Percentiles rank a stretch among this genome's conserved stretches.
These are phyloP conservation scores for Calliopum simillimum DNA, from an alignment of 2,888 invertebrate genomes.

Conservation along the genomic window DNA sequence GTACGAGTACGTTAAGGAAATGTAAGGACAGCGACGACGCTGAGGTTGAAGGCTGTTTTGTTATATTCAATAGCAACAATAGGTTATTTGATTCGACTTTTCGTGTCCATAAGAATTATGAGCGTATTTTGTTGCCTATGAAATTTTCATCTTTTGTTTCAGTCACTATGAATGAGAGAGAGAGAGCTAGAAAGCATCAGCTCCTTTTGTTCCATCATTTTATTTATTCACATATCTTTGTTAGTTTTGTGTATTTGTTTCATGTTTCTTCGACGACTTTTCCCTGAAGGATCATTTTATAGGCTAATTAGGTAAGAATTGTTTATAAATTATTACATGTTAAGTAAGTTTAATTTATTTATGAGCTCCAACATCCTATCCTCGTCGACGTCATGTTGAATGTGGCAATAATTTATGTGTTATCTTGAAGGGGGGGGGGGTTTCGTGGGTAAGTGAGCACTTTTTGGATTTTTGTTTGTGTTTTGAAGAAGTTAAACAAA, in stretches of 20 bases:
- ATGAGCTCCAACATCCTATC: conserved; percentile 36
- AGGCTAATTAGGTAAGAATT: conserved; percentile 41
- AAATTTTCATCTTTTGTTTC: conserved; percentile 24
- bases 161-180: background rate
- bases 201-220: no score
- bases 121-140: conserved; percentile 4
- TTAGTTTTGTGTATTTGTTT: no score
- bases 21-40: background rate
- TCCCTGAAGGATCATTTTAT: conserved; percentile 37
- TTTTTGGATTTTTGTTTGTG: background rate
- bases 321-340: conserved; percentile 37
- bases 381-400: background rate
- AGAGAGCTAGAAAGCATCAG: no score
- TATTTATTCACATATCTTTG: no score
- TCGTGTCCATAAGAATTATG: conserved; percentile 12
- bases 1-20: conserved; percentile 37
- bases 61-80: background rate
- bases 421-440: background rate
- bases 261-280: background rate
- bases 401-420: background rate
- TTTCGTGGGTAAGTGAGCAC: background rate
- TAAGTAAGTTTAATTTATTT: conserved; percentile 43
- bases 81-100: background rate
- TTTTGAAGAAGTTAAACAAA: background rate
- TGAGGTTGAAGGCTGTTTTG: background rate